Conservation (phyloP, 1,140 invertebrate species). For the Drosophila punjabiensis region DNA sequence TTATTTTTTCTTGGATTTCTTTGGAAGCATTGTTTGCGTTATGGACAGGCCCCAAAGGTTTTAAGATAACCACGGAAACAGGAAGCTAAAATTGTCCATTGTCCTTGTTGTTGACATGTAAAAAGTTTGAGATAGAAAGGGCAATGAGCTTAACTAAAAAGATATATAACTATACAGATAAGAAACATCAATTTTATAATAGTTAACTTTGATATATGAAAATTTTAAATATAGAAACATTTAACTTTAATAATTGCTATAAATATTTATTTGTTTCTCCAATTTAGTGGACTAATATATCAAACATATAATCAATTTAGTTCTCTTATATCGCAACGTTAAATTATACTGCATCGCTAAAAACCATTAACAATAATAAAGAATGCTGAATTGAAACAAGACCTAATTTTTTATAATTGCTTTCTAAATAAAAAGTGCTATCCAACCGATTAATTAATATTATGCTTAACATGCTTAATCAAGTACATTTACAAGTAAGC, state of each 20-base stretch:
- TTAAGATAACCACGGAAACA: constrained; percentile 53
- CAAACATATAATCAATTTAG: too few relatives aligned
- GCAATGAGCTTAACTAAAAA: background rate
- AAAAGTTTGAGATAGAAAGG: background rate
- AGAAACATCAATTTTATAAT: too few relatives aligned
- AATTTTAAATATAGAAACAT: too few relatives aligned
- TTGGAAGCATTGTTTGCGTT: constrained; percentile 61
- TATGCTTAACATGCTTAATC: constrained; percentile 5
- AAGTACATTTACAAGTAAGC: background rate
- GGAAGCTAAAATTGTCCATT: constrained; percentile 33
- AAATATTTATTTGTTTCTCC: too few relatives aligned
- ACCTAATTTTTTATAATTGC: background rate
- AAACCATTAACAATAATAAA: background rate
- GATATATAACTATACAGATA: background rate
- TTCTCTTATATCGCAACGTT: too few relatives aligned
- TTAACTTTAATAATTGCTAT: too few relatives aligned
- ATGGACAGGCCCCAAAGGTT: constrained; percentile 51
- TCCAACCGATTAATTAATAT: background rate
- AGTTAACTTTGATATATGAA: too few relatives aligned
- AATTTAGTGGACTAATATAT: too few relatives aligned
- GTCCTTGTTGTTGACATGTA: constrained; percentile 11
- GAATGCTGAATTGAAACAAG: background rate
- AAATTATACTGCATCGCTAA: too few relatives aligned
- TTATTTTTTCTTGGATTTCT: constrained; percentile 9
- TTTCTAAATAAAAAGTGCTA: background rate